Conservation (phyloP, 2,113 vertebrate species). For the Dasyprocta punctata region DNA sequence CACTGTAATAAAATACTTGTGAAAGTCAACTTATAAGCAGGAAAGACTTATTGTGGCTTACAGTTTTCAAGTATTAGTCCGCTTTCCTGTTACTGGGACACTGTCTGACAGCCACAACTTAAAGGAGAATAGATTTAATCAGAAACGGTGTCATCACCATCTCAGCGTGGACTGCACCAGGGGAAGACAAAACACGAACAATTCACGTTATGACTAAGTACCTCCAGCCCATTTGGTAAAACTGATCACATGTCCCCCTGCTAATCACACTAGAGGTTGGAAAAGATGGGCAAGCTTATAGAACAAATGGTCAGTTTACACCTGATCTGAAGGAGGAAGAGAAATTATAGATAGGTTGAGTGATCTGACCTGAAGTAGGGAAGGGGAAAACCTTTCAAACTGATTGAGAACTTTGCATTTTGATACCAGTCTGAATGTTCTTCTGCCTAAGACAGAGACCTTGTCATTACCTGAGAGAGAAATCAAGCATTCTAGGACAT, state of each 20-base stretch:
- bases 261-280: neutral
- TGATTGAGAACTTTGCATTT: slow-evolving; percentile 6
- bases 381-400: neutral
- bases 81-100: neutral
- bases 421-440: neutral
- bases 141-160: neutral
- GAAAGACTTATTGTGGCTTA: neutral
- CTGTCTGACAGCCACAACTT: neutral
- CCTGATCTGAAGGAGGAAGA: neutral
- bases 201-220: neutral
- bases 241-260: neutral
- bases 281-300: neutral
- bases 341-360: neutral
- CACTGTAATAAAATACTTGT: neutral
- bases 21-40: neutral
- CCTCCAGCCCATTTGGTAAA: neutral
- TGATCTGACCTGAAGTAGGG: neutral
- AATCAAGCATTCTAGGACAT: neutral
- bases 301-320: neutral
- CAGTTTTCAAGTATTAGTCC: neutral
- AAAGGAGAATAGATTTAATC: neutral
- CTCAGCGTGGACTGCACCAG: neutral
- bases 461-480: neutral
- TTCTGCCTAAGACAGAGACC: neutral
- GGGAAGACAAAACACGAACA: neutral